phyloP scores from a whole-genome alignment of 2,797 vertebrate species.

The Prionace glauca region DNA sequence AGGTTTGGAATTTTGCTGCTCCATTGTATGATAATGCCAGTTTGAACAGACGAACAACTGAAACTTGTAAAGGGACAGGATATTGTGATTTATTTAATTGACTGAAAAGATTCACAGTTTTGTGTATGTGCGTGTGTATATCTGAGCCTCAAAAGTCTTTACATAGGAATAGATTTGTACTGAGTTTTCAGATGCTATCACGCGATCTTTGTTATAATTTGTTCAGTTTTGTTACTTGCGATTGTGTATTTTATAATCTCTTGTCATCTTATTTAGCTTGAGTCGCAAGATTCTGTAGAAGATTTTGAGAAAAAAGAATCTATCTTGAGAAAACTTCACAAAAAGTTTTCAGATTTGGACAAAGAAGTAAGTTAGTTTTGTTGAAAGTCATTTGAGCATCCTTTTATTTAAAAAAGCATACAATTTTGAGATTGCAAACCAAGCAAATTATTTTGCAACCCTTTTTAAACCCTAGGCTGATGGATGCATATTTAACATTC shows the following conservation, averaged over 20 bases:
- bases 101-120: background rate
- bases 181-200: constrained; percentile 39
- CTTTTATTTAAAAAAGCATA: background rate
- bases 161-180: background rate
- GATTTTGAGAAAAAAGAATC: constrained; percentile 69
- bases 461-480: background rate
- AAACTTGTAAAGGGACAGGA: background rate
- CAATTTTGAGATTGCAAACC: background rate
- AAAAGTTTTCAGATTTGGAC: constrained; percentile 75
- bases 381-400: background rate
- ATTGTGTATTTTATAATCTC: background rate
- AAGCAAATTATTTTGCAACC: background rate
- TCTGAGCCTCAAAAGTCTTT: background rate
- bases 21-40: background rate
- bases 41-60: background rate
- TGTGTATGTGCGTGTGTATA: background rate
- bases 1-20: background rate
- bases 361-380: constrained; percentile 66
- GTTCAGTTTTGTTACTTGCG: background rate
- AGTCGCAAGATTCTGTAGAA: constrained; percentile 50
- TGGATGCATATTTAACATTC: background rate
- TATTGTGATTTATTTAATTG: background rate
- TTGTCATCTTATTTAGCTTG: constrained; percentile 48
- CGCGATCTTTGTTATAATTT: background rate
- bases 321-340: constrained; percentile 76